These are phyloP conservation scores for Exaiptasia diaphana DNA, from an alignment of 64 coral and sea anemone species.

Conservation along the genomic window DNA sequence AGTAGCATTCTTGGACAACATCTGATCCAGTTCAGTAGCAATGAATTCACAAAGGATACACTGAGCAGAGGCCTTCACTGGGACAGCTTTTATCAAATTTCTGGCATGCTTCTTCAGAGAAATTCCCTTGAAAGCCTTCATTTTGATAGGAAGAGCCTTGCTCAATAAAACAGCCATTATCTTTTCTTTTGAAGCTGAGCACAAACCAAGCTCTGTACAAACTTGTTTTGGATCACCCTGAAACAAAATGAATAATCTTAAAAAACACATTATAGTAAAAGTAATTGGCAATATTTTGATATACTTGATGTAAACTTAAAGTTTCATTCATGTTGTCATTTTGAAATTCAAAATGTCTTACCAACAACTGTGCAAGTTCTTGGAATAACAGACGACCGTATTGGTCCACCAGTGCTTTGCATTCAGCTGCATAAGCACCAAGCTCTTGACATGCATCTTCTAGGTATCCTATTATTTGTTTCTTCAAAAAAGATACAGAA, in stretches of 20 bases:
- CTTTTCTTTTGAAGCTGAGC: conserved; percentile 25
- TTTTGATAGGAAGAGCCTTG: background rate
- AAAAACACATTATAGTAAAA: background rate
- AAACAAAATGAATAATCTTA: background rate
- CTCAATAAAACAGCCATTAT: conserved; percentile 19
- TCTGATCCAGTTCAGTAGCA: conserved; percentile 49
- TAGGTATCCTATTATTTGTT: background rate
- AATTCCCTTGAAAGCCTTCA: background rate
- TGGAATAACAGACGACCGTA: background rate
- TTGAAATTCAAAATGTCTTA: background rate
- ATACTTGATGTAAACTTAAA: too few species aligned
- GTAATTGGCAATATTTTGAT: background rate
- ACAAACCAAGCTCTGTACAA: conserved; percentile 70
- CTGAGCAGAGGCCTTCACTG: conserved; percentile 4
- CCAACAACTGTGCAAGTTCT: background rate
- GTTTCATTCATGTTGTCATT: too few species aligned
- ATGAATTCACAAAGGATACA: conserved; percentile 84
- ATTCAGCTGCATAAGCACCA: conserved; percentile 26
- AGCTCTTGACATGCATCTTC: conserved; percentile 27
- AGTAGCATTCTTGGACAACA: conserved; percentile 77
- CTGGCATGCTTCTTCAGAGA: conserved; percentile 11
- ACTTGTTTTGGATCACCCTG: conserved; percentile 62
- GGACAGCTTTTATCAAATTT: conserved; percentile 9
- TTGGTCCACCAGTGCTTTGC: conserved; percentile 35
- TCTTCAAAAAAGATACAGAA: background rate